These are phyloP conservation scores for Pteruthius melanotis DNA, from an alignment of 2,113 vertebrate species.

Conservation along the genomic window DNA sequence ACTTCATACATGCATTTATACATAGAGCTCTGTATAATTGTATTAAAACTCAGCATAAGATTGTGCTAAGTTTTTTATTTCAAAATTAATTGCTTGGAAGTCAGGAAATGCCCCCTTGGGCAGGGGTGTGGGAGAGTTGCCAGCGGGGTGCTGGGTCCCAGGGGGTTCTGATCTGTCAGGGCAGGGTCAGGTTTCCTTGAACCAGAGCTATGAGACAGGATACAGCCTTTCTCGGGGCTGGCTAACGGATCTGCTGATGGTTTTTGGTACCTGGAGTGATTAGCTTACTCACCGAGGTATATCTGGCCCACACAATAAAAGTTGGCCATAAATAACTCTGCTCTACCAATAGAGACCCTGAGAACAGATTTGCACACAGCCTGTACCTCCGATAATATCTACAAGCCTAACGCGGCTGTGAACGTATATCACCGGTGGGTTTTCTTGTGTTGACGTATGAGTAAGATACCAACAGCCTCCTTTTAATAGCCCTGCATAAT, in stretches of 20 bases:
- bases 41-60: neutral
- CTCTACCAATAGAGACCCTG: neutral
- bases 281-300: neutral
- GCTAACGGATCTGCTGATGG: neutral
- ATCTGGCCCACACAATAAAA: neutral
- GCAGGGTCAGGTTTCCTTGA: neutral
- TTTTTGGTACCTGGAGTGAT: neutral
- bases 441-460: neutral
- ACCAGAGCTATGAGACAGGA: neutral
- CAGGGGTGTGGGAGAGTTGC: neutral
- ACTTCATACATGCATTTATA: neutral
- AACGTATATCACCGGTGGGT: neutral
- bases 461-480: neutral
- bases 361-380: neutral
- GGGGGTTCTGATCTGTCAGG: accelerated
- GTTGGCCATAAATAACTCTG: neutral
- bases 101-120: neutral
- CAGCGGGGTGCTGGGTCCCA: neutral
- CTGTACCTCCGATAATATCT: neutral
- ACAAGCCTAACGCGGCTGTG: accelerated
- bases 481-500: neutral
- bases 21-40: neutral
- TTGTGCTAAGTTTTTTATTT: neutral
- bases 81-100: neutral
- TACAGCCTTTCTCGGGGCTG: neutral